Evolutionary conservation across 1,140 invertebrate genomes (phyloP), one percentile per base, ranked within the genome.

Genomic region (Eueides isabella): DNA sequence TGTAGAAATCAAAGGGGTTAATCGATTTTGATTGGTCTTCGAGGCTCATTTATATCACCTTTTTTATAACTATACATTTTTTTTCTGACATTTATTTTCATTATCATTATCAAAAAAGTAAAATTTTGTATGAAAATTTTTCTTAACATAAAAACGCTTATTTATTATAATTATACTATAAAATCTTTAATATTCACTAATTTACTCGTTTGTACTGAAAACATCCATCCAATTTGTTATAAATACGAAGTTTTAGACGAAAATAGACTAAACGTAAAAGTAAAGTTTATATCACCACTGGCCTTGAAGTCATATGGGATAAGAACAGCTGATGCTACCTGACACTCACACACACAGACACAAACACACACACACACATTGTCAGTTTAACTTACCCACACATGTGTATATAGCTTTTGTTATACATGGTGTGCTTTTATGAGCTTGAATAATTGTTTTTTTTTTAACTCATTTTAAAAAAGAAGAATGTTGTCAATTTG

Each of bases 321-420:
- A 81, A 78, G 79, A 87, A 89, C 88, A 89, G 88, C 88, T 89
- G 88, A 89, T 88, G 83, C 76, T 88, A 89, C 88, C 88, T 90
- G 88, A 87, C 81, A 79, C 75, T 44, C 70, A 61, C 70, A 31
- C 75, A 74, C 77, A 61, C 72, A 65, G 62, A 72, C 38, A 61
- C 72, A 65, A 29, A 66, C 12, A 38, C 16, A 74, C 70, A 75
- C 72, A 71, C 29, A 29, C 66, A 65, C 16, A 65, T 9, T 9
- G 11, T 12, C n/a, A 7, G 5, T 9, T 55, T 23, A 55, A 65
- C 65, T 29, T 35, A 72, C 69, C 7, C 68, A 69, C 69, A 55
- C 38, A 68, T 35, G 55, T 14, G 6, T 16, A 28, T 19, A 26
- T 12, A 29, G 64, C 26, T 28, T 33, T 23, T n/a, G 29, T 6